These are phyloP conservation scores for Acanthopagrus latus DNA, from an alignment of 2,797 vertebrate species.

Conservation along the genomic window DNA sequence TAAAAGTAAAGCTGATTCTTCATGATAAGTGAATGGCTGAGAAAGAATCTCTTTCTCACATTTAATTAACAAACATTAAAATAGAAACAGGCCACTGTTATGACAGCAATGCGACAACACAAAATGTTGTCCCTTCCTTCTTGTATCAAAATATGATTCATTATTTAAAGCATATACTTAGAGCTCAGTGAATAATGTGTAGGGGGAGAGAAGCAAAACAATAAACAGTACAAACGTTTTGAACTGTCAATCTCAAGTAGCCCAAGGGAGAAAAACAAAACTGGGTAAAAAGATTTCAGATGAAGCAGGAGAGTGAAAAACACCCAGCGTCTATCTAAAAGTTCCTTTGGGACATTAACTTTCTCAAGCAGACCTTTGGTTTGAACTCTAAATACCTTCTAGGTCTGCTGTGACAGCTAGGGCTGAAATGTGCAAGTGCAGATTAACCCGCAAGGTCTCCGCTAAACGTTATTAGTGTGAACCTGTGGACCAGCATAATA, in stretches of 20 bases:
- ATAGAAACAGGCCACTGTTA: conserved; percentile 42
- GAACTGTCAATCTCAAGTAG: conserved; percentile 79
- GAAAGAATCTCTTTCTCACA: conserved; percentile 3
- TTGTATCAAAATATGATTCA: conserved; percentile 69
- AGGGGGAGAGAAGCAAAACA: conserved; percentile 66
- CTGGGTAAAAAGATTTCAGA: conserved; percentile 74
- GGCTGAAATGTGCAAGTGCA: conserved; percentile 70
- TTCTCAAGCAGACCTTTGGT: conserved; percentile 73
- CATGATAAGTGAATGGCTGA: not conserved
- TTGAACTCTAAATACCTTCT: conserved; percentile 78
- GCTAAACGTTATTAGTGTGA: conserved; percentile 62
- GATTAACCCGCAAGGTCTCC: conserved; percentile 76
- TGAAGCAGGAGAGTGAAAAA: conserved; percentile 71
- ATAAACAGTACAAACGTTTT: conserved; percentile 78
- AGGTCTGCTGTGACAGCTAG: conserved; percentile 62
- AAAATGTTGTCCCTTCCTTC: conserved; percentile 49
- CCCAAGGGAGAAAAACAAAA: conserved; percentile 75
- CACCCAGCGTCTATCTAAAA: conserved; percentile 64
- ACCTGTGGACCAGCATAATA: conserved; percentile 56
- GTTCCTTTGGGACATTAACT: conserved; percentile 77
- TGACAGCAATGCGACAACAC: conserved; percentile 52
- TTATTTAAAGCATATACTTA: conserved; percentile 79
- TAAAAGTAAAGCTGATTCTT: not conserved
- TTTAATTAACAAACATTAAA: conserved; percentile 48
- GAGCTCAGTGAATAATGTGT: conserved; percentile 54